A percentile compares a stretch with the other conserved stretches of the same genome.
Conservation (phyloP, 2,888 invertebrate species). For the Ctenicera cuprea region DNA sequence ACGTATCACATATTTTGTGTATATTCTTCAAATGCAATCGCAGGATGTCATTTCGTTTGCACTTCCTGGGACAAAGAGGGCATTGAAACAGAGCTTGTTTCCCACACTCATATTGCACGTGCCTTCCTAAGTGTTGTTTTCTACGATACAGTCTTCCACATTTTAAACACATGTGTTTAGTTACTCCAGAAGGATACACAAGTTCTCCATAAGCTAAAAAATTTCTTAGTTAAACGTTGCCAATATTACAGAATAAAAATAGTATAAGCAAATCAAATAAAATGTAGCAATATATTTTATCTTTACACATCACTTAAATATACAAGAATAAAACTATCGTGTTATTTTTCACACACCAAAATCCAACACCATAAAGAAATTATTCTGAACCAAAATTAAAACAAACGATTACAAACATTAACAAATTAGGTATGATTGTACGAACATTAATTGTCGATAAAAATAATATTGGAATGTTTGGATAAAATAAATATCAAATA, state of each 20-base stretch:
- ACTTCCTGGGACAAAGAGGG: conserved; percentile 19
- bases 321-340: too few species aligned
- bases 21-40: conserved; percentile 38
- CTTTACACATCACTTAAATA: too few species aligned
- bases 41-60: conserved; percentile 29
- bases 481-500: too few species aligned
- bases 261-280: too few species aligned
- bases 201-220: conserved; percentile 10
- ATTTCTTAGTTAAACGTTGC: background rate
- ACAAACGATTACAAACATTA: too few species aligned
- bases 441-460: too few species aligned
- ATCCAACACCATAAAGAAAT: too few species aligned
- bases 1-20: conserved; percentile 5
- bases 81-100: conserved; percentile 70
- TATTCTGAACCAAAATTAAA: too few species aligned
- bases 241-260: background rate
- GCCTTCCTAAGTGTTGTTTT: conserved; percentile 59
- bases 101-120: conserved; percentile 78
- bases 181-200: background rate
- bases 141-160: conserved; percentile 62
- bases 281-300: too few species aligned
- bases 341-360: too few species aligned
- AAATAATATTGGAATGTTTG: too few species aligned
- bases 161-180: background rate
- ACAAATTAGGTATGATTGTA: too few species aligned